Base-by-base conservation (phyloP, 2,113 vertebrate genomes). In the Epinephelus cyanopodus region DNA sequence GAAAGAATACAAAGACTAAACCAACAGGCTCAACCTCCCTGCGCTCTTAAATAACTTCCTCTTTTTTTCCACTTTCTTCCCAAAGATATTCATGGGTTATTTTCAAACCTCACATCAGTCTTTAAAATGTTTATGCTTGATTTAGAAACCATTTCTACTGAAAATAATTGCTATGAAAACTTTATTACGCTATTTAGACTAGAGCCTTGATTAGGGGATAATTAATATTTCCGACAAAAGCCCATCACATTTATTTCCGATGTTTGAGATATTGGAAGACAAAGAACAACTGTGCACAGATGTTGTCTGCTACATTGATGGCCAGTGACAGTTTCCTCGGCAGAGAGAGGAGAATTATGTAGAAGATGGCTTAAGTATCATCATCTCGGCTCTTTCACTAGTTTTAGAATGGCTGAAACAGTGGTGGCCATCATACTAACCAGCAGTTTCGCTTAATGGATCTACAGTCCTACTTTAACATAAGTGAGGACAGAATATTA, bases 31-130 rank as follows among this genome's bases (percentile, higher is more conserved):
- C 21, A 18, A 2, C 21, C 64, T 71, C 68, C 48, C 37, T 0
- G 0, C 0, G 0, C 86, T 84, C 73, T 70, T 66, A 88, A 75
- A 84, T 64, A 81, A 77, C 53, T 66, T 76, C 58, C 54, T n/a
- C 18, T 54, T 74, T 37, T 72, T 60, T 77, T 45, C 6, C 19
- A 29, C 29, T 69, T 53, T 45, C 42, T 17, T 63, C 19, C 7
- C 1, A 25, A 27, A 47, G 3, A 77, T 81, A 72, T 77, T 63
- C 42, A 29, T 25, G 39, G 23, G n/a, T 33, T 54, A 33, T 73
- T 61, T 66, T 27, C 17, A 53, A 69, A 47, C n/a, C 56, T 13
- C 13, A 8, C 6, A 61, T 45, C 23, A 57, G 19, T 53, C 17
- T 65, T 74, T 47, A 52, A 52, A 15, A 23, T 9, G 9, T 25